Evolutionary conservation across 2,888 invertebrate genomes (phyloP).

Genomic region (Seira musarum): DNA sequence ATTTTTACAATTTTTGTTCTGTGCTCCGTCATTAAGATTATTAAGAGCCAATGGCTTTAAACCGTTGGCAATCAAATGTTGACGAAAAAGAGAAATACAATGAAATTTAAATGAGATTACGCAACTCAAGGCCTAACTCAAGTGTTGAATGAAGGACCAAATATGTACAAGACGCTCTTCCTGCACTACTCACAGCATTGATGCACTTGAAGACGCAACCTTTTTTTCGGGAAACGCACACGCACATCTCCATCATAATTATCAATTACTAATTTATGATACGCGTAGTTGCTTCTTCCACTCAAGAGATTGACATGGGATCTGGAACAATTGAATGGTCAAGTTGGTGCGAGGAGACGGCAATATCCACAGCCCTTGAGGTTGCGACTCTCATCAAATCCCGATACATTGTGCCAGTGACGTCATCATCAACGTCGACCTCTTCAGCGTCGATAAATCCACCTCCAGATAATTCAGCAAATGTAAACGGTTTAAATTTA

Average conservation of each 20-base stretch:
- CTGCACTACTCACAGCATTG: not conserved
- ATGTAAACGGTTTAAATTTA: not conserved
- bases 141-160: not conserved
- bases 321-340: conserved; percentile 62
- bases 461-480: conserved; percentile 1
- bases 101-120: not conserved
- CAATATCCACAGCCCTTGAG: conserved; percentile 60
- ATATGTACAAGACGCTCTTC: not conserved
- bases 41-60: not conserved
- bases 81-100: not conserved
- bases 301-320: conserved; percentile 39
- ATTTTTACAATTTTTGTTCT: not conserved
- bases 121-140: not conserved
- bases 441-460: not conserved
- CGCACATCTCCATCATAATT: not conserved
- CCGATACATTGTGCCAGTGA: conserved; percentile 32
- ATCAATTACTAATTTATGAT: not conserved
- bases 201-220: not conserved
- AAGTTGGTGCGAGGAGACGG: conserved; percentile 66
- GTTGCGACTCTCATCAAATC: conserved; percentile 60
- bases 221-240: not conserved
- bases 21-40: not conserved
- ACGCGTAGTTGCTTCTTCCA: not conserved
- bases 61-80: not conserved
- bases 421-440: conserved; percentile 2